Evolutionary conservation across 2,113 vertebrate genomes (phyloP).

Genomic region (Setophaga kirtlandii): DNA sequence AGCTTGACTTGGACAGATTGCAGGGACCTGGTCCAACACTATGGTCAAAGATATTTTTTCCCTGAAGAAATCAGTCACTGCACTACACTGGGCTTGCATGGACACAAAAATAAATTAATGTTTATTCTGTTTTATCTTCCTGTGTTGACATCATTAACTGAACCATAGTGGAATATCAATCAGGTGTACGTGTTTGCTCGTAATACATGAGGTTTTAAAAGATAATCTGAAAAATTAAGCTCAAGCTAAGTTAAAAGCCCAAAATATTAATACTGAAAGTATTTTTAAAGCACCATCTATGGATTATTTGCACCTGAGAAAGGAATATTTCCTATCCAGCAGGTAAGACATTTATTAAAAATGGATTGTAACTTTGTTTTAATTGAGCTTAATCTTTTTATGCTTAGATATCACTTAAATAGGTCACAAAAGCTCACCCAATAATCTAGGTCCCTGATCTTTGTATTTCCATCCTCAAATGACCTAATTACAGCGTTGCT

Average conservation of each 20-base stretch:
- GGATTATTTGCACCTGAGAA: neutral
- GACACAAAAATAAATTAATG: neutral
- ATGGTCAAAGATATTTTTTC: slow-evolving; percentile 3
- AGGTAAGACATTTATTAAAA: too few relatives aligned
- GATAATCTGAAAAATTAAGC: neutral
- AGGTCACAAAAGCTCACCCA: neutral
- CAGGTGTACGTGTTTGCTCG: neutral
- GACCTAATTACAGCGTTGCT: neutral
- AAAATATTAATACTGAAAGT: neutral
- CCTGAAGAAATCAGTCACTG: slow-evolving; percentile 36
- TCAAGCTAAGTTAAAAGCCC: neutral
- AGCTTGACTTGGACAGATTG: slow-evolving; percentile 46
- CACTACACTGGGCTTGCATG: neutral
- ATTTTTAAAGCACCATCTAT: neutral
- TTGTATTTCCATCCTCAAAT: neutral
- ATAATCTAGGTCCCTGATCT: neutral
- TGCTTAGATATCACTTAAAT: neutral
- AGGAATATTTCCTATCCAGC: neutral
- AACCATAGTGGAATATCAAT: neutral
- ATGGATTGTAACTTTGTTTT: neutral
- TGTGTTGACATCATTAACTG: neutral
- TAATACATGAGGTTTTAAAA: neutral
- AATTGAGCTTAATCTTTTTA: neutral
- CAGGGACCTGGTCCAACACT: slow-evolving; percentile 19
- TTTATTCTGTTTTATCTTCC: neutral